Conservation (phyloP, 2,113 vertebrate species). For the Solea senegalensis region DNA sequence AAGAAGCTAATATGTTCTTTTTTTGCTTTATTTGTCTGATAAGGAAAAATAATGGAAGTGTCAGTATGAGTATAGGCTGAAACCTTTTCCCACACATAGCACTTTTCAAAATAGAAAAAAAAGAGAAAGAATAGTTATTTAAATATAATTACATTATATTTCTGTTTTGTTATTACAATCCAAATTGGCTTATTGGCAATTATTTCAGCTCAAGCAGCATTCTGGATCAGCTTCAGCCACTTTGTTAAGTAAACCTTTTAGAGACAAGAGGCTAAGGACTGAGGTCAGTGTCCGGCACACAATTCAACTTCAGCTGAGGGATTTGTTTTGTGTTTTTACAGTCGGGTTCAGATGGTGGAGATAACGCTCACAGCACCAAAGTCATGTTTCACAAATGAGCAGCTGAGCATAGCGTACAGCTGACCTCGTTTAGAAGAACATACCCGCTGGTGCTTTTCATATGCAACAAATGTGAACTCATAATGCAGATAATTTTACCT, state of each 20-base stretch:
- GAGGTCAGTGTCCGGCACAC: constrained; percentile 41
- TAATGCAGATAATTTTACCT: no score
- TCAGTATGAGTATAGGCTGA: not conserved
- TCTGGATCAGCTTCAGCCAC: constrained; percentile 26
- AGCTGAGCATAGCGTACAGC: not conserved
- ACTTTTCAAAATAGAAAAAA: constrained; percentile 20
- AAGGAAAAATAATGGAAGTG: constrained; percentile 22
- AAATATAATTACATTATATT: no score
- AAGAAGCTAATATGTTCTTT: constrained; percentile 5
- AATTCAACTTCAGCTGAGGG: constrained; percentile 32
- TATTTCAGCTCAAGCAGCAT: constrained; percentile 18
- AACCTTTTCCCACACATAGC: constrained; percentile 12
- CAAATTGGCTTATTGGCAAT: not conserved
- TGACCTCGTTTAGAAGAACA: no score
- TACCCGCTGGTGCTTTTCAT: no score
- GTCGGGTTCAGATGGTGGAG: constrained; percentile 37
- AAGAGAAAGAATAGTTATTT: no score
- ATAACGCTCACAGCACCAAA: constrained; percentile 16
- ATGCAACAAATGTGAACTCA: no score
- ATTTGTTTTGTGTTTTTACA: constrained; percentile 43
- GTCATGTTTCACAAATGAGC: constrained; percentile 1
- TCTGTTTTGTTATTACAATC: constrained; percentile 20
- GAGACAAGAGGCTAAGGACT: constrained; percentile 42
- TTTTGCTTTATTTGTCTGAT: constrained; percentile 32
- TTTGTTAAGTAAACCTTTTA: constrained; percentile 51